Evolutionary conservation across 2,797 vertebrate genomes (phyloP).

Genomic region (Sardinella longiceps): DNA sequence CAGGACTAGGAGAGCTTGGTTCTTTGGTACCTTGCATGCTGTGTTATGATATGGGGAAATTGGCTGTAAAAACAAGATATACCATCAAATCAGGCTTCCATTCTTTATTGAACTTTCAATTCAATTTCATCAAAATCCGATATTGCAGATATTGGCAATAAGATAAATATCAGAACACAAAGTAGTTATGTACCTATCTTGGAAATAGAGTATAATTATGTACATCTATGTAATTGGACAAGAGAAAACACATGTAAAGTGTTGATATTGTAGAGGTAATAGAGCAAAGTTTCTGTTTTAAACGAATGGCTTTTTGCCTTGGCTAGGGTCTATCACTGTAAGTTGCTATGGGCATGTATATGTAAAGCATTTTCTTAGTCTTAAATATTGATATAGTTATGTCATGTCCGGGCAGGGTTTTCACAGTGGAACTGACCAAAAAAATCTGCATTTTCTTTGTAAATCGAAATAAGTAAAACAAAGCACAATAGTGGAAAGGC

Average conservation of each 20-base stretch:
- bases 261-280: constrained; percentile 18
- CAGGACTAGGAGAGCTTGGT: too few species aligned
- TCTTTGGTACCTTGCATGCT: background rate
- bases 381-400: background rate
- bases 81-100: constrained; percentile 67
- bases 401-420: background rate
- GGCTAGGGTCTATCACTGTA: constrained; percentile 1
- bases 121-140: constrained; percentile 73
- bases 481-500: background rate
- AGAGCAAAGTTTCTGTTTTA: background rate
- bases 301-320: constrained; percentile 9
- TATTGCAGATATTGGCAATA: constrained; percentile 68
- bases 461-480: background rate
- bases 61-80: constrained; percentile 28
- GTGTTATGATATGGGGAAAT: background rate
- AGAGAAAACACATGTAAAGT: constrained; percentile 40
- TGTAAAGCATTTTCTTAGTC: background rate
- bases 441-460: background rate
- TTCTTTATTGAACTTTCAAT: constrained; percentile 76
- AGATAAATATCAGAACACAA: constrained; percentile 75
- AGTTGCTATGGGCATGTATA: constrained; percentile 16
- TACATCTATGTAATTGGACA: constrained; percentile 56
- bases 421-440: constrained; percentile 4
- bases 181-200: constrained; percentile 70
- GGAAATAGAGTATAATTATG: constrained; percentile 71